Base-by-base conservation (phyloP, 2,797 vertebrate genomes). In the Sebastes goodei region DNA sequence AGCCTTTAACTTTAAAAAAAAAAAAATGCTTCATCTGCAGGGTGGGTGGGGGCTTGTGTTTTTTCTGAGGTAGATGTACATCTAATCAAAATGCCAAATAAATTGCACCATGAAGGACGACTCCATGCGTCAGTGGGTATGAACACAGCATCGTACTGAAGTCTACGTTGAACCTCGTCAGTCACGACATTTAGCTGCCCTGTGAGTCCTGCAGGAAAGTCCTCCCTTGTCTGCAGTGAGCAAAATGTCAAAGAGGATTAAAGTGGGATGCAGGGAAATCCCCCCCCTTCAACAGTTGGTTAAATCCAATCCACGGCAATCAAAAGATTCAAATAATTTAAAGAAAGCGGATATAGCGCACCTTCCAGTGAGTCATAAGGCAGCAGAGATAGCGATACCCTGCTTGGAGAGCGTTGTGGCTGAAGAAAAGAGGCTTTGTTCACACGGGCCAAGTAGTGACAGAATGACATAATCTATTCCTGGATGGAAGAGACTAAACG, bases 11-110 rank as follows among this genome's bases (percentile, higher is more conserved):
- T 76, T 94, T 29, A 60, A 76, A 69, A 33, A 63, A 42, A 42
- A 42, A 95, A 93, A 42, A 95, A 93, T 90, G 90, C 94, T 95
- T 94, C 27, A 85, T 93, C 95, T 91, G 88, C 92, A 91, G 92
- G 93, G 92, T 84, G 89, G 91, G 93, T 92, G 91, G 93, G 93
- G 84, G 74, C 65, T 95, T 94, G 86, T 93, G 85, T 80, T 15
- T 94, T 89, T 89, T 89, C 92, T 94, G 90, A 95, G 96, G 92
- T 97, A 94, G 96, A 96, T 97, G 96, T 98, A 96, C 91, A 92
- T 95, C 90, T 97, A 96, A 97, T 97, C 95, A 97, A 96, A 98
- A 98, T 97, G 97, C 97, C 97, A 98, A 98, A 99, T 98, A 98
- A 98, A 98, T 91, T 95, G 93, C 96, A 96, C 96, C 95, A 95